phyloP scores from a whole-genome alignment of 2,888 invertebrate genomes.

The Melieria omissa region DNA sequence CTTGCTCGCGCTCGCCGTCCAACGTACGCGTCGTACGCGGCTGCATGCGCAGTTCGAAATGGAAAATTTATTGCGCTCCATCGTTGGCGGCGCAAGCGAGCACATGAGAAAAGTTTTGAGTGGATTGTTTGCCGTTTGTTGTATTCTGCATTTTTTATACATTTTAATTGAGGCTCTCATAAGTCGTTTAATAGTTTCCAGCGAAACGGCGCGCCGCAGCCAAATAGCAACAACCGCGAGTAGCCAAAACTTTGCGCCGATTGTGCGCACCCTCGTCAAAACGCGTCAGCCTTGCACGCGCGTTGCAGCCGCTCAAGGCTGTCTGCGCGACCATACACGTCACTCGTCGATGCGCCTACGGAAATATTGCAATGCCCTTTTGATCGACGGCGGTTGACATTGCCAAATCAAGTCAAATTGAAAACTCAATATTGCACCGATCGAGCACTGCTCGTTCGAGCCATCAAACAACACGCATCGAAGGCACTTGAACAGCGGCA shows the following conservation, averaged over 20 bases:
- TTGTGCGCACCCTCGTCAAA: constrained; percentile 27
- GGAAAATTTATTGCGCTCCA: too few species aligned
- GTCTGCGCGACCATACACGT: constrained; percentile 34
- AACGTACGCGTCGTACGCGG: too few species aligned
- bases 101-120: too few species aligned
- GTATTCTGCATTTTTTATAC: too few species aligned
- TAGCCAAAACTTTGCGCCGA: not conserved
- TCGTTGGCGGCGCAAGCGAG: too few species aligned
- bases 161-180: too few species aligned
- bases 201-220: too few species aligned
- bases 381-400: constrained; percentile 22
- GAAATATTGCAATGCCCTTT: not conserved
- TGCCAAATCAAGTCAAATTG: constrained; percentile 58
- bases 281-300: constrained; percentile 9
- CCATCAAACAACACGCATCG: constrained; percentile 2
- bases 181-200: too few species aligned
- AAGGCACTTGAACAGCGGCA: constrained; percentile 20
- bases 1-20: not conserved
- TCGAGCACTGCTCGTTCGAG: not conserved
- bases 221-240: too few species aligned
- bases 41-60: too few species aligned
- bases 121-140: too few species aligned
- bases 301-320: constrained; percentile 30
- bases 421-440: constrained; percentile 61
- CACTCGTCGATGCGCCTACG: not conserved